Conservation (phyloP, 2,888 invertebrate genomes). For the Ceriagrion tenellum region DNA sequence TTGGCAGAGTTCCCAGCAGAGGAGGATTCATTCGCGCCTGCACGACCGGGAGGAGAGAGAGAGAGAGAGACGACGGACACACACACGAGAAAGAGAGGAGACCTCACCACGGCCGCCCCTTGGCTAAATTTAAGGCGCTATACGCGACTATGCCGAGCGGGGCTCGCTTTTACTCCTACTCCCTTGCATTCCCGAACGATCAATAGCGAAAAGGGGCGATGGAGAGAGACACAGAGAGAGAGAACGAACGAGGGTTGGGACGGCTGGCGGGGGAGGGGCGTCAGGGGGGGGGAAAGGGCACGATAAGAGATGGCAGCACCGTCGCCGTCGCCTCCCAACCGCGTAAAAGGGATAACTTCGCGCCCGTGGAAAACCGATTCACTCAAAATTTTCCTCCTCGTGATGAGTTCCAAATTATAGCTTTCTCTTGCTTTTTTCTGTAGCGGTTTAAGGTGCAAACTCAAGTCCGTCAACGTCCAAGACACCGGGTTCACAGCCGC, state of each 20-base stretch:
- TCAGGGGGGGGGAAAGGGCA: conserved; percentile 48
- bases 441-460: background rate
- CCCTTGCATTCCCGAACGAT: conserved; percentile 65
- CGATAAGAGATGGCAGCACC: conserved; percentile 60
- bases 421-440: too few species aligned
- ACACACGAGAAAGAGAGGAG: conserved; percentile 69
- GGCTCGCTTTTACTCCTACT: conserved; percentile 29
- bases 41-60: conserved; percentile 68
- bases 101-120: conserved; percentile 79
- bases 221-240: conserved; percentile 17
- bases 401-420: background rate
- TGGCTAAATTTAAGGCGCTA: conserved; percentile 78
- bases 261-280: background rate
- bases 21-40: conserved; percentile 69
- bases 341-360: background rate
- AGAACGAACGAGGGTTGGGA: background rate
- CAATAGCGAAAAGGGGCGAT: conserved; percentile 33
- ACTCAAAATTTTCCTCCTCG: background rate
- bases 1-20: conserved; percentile 70
- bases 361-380: background rate
- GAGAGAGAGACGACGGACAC: conserved; percentile 65
- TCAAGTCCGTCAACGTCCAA: background rate
- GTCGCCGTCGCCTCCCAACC: background rate
- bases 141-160: conserved; percentile 75
- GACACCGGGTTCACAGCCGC: background rate